Conservation (phyloP, 1,140 invertebrate species). For the Holcopasites calliopsidis region DNA sequence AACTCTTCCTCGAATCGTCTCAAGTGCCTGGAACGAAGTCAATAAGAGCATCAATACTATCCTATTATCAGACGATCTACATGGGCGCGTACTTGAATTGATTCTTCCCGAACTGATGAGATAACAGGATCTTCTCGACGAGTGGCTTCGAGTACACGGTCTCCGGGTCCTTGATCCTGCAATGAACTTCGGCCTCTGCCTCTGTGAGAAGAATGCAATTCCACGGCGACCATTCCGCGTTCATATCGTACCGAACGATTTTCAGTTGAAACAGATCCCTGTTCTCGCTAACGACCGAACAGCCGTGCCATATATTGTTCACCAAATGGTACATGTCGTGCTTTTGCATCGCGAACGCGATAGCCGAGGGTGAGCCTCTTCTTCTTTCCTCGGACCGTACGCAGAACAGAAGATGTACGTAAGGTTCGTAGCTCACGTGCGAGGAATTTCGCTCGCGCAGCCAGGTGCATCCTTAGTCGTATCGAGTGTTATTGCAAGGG, state of each 20-base stretch:
- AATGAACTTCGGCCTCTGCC: constrained; percentile 83
- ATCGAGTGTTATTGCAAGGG: too few relatives aligned
- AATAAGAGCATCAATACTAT: neutral
- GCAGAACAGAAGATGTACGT: constrained; percentile 81
- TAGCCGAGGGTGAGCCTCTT: constrained; percentile 79
- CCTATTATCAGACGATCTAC: neutral
- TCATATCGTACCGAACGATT: constrained; percentile 81
- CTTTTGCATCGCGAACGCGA: constrained; percentile 83
- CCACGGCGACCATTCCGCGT: constrained; percentile 86
- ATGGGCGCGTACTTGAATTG: constrained; percentile 60
- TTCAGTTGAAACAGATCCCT: constrained; percentile 81
- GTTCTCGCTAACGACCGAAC: constrained; percentile 83
- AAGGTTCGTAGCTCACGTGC: constrained; percentile 78
- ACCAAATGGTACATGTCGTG: constrained; percentile 84
- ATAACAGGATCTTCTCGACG: constrained; percentile 57
- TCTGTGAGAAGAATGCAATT: constrained; percentile 85
- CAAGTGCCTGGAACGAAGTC: constrained; percentile 36
- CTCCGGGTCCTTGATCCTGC: constrained; percentile 49
- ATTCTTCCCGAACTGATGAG: constrained; percentile 67
- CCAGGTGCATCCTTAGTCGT: constrained; percentile 70
- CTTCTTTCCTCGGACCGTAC: constrained; percentile 82
- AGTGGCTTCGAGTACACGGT: constrained; percentile 65
- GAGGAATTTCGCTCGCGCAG: constrained; percentile 60
- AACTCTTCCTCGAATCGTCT: constrained; percentile 54
- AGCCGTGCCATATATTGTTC: constrained; percentile 84